Evolutionary conservation across 2,888 invertebrate species (phyloP).

Genomic region (Phorcus lineatus): DNA sequence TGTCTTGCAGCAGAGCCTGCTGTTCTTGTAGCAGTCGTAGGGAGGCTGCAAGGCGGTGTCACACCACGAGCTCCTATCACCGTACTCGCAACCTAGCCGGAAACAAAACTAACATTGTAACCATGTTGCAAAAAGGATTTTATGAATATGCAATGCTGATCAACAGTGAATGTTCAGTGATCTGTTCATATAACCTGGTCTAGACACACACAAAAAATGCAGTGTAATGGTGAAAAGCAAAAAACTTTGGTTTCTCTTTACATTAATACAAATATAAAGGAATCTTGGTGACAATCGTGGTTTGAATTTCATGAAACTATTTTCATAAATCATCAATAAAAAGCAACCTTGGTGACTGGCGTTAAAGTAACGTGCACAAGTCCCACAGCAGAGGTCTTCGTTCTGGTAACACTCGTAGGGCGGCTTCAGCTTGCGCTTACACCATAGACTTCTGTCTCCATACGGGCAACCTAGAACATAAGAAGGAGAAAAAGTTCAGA

Average conservation of each 20-base stretch:
- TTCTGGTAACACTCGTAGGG: constrained; percentile 42
- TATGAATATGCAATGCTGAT: background rate
- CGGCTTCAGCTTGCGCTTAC: constrained; percentile 26
- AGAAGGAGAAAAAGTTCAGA: background rate
- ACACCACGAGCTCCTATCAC: constrained; percentile 50
- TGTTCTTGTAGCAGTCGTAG: constrained; percentile 45
- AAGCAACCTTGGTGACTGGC: no score
- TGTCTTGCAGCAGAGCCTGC: constrained; percentile 48
- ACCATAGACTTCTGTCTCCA: constrained; percentile 42
- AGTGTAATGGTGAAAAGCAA: no score
- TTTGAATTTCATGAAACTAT: no score
- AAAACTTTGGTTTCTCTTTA: no score
- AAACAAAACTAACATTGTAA: background rate
- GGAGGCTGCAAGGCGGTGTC: constrained; percentile 28
- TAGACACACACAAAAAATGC: no score
- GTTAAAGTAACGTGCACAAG: constrained; percentile 21
- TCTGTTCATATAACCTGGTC: no score
- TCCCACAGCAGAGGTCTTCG: constrained; percentile 40
- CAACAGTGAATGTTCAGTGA: background rate
- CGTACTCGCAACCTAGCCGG: constrained; percentile 50
- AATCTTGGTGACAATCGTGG: no score
- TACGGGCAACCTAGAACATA: constrained; percentile 33
- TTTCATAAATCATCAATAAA: no score
- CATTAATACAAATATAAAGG: no score
- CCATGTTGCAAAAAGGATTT: no score